These are phyloP conservation scores for Dicyrtomina minuta DNA, from an alignment of 2,888 invertebrate genomes.

Conservation along the genomic window DNA sequence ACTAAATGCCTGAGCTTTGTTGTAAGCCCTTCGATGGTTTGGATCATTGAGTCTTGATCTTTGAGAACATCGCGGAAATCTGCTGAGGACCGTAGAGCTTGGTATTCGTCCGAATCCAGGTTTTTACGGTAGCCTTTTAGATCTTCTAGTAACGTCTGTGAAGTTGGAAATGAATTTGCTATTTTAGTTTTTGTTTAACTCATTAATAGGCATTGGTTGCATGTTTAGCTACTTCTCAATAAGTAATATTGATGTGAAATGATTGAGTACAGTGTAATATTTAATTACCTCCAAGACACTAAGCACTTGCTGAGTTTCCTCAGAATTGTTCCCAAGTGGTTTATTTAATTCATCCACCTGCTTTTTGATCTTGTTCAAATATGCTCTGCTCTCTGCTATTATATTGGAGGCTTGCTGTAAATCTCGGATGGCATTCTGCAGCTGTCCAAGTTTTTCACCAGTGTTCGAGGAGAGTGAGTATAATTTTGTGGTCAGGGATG, in stretches of 20 bases:
- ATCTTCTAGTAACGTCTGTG: conserved; percentile 47
- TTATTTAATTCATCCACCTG: conserved; percentile 79
- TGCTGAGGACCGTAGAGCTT: conserved; percentile 58
- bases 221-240: no score
- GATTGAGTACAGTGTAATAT: no score
- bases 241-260: no score
- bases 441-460: conserved; percentile 70
- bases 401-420: conserved; percentile 78
- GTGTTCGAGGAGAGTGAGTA: conserved; percentile 72
- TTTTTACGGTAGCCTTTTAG: conserved; percentile 55
- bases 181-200: not conserved
- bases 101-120: conserved; percentile 58
- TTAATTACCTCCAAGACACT: conserved; percentile 55
- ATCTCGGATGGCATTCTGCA: conserved; percentile 76
- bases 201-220: not conserved
- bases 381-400: conserved; percentile 75
- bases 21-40: conserved; percentile 81
- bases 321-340: conserved; percentile 82
- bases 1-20: conserved; percentile 76
- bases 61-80: conserved; percentile 64
- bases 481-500: conserved; percentile 75
- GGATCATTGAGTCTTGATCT: conserved; percentile 83
- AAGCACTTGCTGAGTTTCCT: conserved; percentile 81
- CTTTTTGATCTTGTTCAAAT: conserved; percentile 77
- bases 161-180: not conserved